phyloP scores from a whole-genome alignment of 2,888 invertebrate genomes.

The Napeogenes inachia region DNA sequence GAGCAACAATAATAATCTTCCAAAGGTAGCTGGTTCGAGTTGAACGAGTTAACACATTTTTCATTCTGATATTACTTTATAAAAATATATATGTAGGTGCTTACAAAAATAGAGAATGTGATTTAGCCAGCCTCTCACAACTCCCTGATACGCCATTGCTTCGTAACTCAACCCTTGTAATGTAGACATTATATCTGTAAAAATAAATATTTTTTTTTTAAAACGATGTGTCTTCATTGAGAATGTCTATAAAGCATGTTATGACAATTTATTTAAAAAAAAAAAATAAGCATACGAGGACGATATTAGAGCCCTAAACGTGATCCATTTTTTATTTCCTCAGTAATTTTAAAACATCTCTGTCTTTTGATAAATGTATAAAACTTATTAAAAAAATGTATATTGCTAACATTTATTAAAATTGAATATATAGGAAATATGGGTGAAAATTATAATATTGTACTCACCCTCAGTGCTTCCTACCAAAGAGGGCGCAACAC shows the following conservation, averaged over 20 bases:
- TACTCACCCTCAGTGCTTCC: slow-evolving; percentile 54
- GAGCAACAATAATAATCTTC: too few species aligned
- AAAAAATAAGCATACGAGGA: too few species aligned
- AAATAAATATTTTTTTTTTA: slow-evolving; percentile 25
- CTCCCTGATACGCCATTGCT: slow-evolving; percentile 49
- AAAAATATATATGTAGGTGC: slow-evolving; percentile 21
- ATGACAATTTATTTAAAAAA: too few species aligned
- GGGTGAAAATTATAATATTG: background rate
- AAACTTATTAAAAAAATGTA: background rate
- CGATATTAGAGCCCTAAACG: too few species aligned
- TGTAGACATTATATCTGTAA: slow-evolving; percentile 58
- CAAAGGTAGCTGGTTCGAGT: too few species aligned
- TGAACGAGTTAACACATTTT: slow-evolving; percentile 12
- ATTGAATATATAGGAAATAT: background rate
- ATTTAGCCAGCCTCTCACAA: slow-evolving; percentile 53
- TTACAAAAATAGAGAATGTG: slow-evolving; percentile 51
- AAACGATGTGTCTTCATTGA: background rate
- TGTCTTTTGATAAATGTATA: background rate
- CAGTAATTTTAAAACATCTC: too few species aligned
- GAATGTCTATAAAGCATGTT: too few species aligned
- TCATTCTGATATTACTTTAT: slow-evolving; percentile 10
- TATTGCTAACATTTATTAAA: background rate
- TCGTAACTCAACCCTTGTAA: slow-evolving; percentile 50
- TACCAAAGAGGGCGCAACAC: slow-evolving; percentile 44
- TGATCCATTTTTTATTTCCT: too few species aligned